Evolutionary conservation across 2,797 vertebrate species (phyloP).

Genomic region (Liparis tanakae): DNA sequence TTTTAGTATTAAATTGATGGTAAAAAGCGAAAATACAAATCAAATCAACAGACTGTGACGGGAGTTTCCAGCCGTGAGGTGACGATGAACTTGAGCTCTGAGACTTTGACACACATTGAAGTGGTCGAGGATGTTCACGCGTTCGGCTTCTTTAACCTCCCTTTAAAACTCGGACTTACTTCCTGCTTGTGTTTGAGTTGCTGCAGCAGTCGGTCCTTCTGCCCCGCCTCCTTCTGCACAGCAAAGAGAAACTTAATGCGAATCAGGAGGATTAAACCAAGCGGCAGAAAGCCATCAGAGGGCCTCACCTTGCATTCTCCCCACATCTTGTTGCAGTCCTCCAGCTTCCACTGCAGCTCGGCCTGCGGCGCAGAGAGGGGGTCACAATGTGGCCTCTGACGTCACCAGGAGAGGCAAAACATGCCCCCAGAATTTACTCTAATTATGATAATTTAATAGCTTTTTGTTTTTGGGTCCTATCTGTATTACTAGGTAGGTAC

Average conservation of each 20-base stretch:
- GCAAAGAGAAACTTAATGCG: slow-evolving; percentile 7
- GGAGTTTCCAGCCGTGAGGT: neutral
- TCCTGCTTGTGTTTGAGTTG: slow-evolving; percentile 92
- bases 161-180: slow-evolving; percentile 83
- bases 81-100: neutral
- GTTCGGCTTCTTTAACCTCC: neutral
- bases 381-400: no score
- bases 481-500: no score
- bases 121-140: neutral
- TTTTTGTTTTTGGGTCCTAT: no score
- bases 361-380: slow-evolving; percentile 75
- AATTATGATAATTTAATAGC: no score
- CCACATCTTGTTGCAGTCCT: slow-evolving; percentile 89
- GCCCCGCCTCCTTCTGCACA: slow-evolving; percentile 90
- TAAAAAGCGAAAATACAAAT: neutral
- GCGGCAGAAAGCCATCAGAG: neutral
- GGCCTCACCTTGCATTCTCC: slow-evolving; percentile 90
- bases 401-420: no score
- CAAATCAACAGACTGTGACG: neutral
- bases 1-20: slow-evolving; percentile 1
- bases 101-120: neutral
- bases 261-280: neutral
- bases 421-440: no score
- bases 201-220: slow-evolving; percentile 92
- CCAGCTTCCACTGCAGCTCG: slow-evolving; percentile 94